phyloP scores from a whole-genome alignment of 2,888 invertebrate genomes.

The Drosophila mayaguana region DNA sequence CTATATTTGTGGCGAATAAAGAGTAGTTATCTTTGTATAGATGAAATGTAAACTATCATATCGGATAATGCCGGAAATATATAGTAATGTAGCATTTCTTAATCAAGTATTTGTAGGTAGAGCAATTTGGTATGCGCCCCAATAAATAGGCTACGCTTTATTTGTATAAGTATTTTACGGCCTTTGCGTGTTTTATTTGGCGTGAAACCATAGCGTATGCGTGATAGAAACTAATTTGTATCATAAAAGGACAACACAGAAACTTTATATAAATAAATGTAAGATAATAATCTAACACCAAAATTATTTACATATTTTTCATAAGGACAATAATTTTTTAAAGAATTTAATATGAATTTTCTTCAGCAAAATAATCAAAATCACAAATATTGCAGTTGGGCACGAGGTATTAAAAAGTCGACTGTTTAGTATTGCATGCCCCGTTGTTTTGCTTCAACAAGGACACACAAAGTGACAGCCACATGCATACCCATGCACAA shows the following conservation, averaged over 20 bases:
- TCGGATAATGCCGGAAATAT: no score
- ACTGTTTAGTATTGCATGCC: neutral
- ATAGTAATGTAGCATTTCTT: no score
- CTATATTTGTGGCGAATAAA: constrained; percentile 1
- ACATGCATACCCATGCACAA: constrained; percentile 35
- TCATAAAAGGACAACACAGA: neutral
- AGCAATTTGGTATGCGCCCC: neutral
- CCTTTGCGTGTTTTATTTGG: neutral
- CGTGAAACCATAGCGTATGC: constrained; percentile 1
- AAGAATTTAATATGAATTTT: neutral
- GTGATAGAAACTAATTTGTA: constrained; percentile 5
- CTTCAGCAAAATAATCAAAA: neutral
- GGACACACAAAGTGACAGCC: constrained; percentile 61
- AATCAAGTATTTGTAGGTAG: neutral
- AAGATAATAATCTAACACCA: neutral
- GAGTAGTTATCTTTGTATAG: neutral
- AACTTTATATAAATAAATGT: neutral
- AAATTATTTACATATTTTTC: neutral
- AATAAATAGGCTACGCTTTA: constrained; percentile 7
- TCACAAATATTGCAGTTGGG: neutral
- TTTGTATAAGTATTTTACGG: neutral
- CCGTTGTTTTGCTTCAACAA: constrained; percentile 61
- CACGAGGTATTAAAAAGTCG: constrained; percentile 21
- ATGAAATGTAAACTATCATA: neutral
- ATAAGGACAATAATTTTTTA: no score